phyloP scores from a whole-genome alignment of 2,888 invertebrate species.

The Crematogaster levior region DNA sequence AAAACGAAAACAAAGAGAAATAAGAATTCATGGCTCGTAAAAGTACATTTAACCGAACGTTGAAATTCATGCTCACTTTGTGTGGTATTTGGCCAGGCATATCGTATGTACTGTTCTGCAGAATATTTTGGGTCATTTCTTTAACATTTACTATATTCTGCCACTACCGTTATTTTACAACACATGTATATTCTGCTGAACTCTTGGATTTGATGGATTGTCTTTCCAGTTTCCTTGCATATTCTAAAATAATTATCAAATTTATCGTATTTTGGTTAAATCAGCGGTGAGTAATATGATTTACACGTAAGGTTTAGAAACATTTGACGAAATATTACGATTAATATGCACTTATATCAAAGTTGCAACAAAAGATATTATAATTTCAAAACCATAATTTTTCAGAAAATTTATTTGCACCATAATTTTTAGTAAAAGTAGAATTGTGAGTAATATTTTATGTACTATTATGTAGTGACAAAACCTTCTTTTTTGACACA shows the following conservation, averaged over 20 bases:
- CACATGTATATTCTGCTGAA: conserved; percentile 23
- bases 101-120: neutral
- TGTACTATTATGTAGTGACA: neutral
- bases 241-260: conserved; percentile 34
- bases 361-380: neutral
- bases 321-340: neutral
- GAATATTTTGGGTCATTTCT: conserved; percentile 48
- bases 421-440: neutral
- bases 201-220: conserved; percentile 36
- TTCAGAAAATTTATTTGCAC: neutral
- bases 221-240: conserved; percentile 15
- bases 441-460: neutral
- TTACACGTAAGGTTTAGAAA: neutral
- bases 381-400: neutral
- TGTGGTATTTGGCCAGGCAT: conserved; percentile 58
- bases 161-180: conserved; percentile 37
- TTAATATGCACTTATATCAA: neutral
- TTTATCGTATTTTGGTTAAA: conserved; percentile 37
- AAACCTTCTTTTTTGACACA: conserved; percentile 4
- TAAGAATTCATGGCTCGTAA: conserved; percentile 13
- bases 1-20: neutral
- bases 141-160: neutral
- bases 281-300: conserved; percentile 33
- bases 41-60: conserved; percentile 49
- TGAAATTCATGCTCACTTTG: conserved; percentile 47